A percentile compares a stretch with the other conserved stretches of the same genome.
phyloP scores from a whole-genome alignment of 1,140 invertebrate species.

The Aphelinus atriplicis region DNA sequence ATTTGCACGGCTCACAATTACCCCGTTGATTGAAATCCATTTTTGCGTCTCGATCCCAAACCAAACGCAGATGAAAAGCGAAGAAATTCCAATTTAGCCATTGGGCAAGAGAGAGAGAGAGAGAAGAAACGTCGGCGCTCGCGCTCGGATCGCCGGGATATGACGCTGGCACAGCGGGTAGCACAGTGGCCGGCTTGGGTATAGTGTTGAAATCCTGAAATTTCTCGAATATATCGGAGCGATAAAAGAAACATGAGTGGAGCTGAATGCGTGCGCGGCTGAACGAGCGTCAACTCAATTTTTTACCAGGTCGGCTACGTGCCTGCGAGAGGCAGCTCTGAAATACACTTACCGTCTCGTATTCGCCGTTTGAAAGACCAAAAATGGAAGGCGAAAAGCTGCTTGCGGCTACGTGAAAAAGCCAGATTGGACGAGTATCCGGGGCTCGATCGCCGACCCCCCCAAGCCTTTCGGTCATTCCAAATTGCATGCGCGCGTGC shows the following conservation, averaged over 20 bases:
- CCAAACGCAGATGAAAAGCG: too few species aligned
- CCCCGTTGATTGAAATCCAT: too few species aligned
- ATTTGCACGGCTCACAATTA: too few species aligned
- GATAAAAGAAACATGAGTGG: conserved; percentile 1
- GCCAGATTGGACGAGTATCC: too few species aligned
- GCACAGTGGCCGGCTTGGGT: too few species aligned
- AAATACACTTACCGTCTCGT: neutral
- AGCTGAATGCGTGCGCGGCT: too few species aligned
- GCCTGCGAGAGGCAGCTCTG: conserved; percentile 6
- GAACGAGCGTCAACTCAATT: conserved; percentile 8
- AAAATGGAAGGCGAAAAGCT: neutral
- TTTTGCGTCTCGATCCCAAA: too few species aligned
- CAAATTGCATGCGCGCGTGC: neutral
- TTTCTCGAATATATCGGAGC: neutral
- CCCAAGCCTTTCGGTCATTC: neutral
- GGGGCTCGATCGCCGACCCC: too few species aligned
- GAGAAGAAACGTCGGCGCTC: neutral
- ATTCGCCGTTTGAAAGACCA: neutral
- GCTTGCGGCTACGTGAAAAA: neutral
- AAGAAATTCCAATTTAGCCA: too few species aligned
- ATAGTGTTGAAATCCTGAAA: neutral
- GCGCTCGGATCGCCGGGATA: neutral
- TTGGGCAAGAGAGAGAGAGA: too few species aligned
- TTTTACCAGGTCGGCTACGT: neutral
- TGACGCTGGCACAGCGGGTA: too few species aligned